Evolutionary conservation across 2,797 vertebrate species (phyloP), one percentile per base, ranked within the genome.

Genomic region (Parauchenoglanis ngamensis): DNA sequence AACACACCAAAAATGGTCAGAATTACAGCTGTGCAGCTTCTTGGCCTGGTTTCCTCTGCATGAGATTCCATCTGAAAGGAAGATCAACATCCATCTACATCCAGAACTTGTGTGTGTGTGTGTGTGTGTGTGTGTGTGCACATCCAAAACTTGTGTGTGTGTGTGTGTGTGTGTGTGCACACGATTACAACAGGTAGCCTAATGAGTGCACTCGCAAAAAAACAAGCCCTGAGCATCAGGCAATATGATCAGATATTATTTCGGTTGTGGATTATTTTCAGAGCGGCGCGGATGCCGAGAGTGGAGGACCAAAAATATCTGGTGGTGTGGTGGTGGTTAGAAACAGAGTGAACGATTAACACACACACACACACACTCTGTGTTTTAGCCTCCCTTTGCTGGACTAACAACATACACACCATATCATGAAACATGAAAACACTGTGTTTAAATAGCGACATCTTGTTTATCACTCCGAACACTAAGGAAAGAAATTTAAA

Each of bases 301-400:
- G 65, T 83, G 81, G 23, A 63, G 54, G 81, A 54, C 81, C 81
- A 56, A 67, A 83, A 31, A 83, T 83, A 83, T 54, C 65, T n/a
- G 25, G 57, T 2, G 49, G 15, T 67, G 44, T 28, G 25, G n/a
- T 67, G 44, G 40, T 54, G 46, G 40, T 12, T 28, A 65, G 40
- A 67, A 65, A 46, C 59, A 44, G 12, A 44, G 59, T 15, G 6
- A 44, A 65, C 7, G 8, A 77, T 54, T 31, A 19, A 76, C 84
- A 46, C 44, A 67, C 83, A 83, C 25, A 25, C 70, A 44, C 35
- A 46, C 70, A 73, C 35, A 44, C 35, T 13, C 44, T 3, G 10
- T n/a, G 44, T 7, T 73, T 28, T 28, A 28, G 46, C 46, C 5
- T n/a, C 46, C 23, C 4, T 1, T 7, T 25, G 25, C 23, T 2